Evolutionary conservation across 2,888 invertebrate species (phyloP), one percentile per base, ranked within the genome.

Genomic region (Eristalis arbustorum): DNA sequence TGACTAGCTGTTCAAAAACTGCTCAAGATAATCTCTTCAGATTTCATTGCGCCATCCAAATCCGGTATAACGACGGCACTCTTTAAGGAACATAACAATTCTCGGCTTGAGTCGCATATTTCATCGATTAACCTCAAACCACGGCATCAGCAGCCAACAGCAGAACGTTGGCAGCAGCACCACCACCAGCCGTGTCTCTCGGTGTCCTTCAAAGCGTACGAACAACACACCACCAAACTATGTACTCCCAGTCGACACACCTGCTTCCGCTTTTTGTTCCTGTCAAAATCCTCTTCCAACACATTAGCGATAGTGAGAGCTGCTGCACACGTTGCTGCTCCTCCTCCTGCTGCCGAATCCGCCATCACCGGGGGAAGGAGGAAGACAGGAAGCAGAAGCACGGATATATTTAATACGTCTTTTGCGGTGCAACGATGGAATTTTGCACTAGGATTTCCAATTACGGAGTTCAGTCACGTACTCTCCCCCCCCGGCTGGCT

Each of bases 381-480:
- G 37, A 10, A 13, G 37, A 37, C 3, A 8, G 13, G 13, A 13
- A 37, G 37, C 13, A 37, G 37, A 37, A 37, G 14, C 28, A 42
- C n/a, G 40, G 18, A 25, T 13, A 72, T 59, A 68, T 74, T 80
- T 63, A 74, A 56, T 74, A 67, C 61, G 69, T 71, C 78, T 78
- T 59, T 69, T 74, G 73, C 73, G 69, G 74, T 69, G 80, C 63
- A 73, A 11, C 63, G 67, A 59, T 59, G 49, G 81, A 84, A 84
- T 84, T 84, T 77, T 31, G 42, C 73, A 25, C 69, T 42, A 78
- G 68, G 73, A 77, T 77, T 82, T 82, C 77, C 85, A 85, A 85
- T 85, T 85, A 85, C 82, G 77, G n/a, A 85, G 71, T 85, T 74
- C 85, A 85, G 85, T 82, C 85, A 85, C 82, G 85, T 85, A 40